Evolutionary conservation across 2,113 vertebrate species (phyloP).

Genomic region (Dromas ardeola): DNA sequence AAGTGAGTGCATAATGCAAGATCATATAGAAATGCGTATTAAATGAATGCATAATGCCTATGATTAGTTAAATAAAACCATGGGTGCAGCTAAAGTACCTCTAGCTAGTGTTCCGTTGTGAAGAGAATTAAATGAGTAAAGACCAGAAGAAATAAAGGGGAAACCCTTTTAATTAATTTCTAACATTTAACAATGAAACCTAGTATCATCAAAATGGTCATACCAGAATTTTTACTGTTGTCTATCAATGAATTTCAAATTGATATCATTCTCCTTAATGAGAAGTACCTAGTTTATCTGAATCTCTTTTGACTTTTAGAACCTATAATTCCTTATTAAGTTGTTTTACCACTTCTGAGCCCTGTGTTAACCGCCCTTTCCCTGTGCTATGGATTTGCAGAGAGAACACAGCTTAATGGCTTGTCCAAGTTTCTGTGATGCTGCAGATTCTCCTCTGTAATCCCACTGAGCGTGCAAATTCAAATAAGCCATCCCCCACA

Average conservation of each 20-base stretch:
- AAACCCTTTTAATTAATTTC: not conserved
- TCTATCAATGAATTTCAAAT: not conserved
- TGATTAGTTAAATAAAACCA: not conserved
- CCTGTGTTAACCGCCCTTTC: not conserved
- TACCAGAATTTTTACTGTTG: not conserved
- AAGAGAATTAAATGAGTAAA: not conserved
- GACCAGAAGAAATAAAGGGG: not conserved
- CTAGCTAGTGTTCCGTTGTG: not conserved
- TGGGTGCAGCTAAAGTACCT: not conserved
- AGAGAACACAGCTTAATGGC: not conserved
- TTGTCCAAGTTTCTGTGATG: not conserved
- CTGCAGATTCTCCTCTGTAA: not conserved
- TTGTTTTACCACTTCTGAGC: not conserved
- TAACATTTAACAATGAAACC: not conserved
- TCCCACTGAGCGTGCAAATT: not conserved
- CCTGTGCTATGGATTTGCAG: not conserved
- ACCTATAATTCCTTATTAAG: not conserved
- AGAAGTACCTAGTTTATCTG: not conserved
- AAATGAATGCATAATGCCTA: not conserved
- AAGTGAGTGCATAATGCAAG: not conserved
- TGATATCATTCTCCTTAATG: not conserved
- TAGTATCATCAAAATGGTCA: not conserved
- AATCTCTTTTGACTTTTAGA: not conserved
- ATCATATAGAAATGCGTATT: not conserved
- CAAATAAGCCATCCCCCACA: not conserved